These are phyloP conservation scores for Cynocephalus volans DNA, from an alignment of 2,113 vertebrate genomes.

Conservation along the genomic window DNA sequence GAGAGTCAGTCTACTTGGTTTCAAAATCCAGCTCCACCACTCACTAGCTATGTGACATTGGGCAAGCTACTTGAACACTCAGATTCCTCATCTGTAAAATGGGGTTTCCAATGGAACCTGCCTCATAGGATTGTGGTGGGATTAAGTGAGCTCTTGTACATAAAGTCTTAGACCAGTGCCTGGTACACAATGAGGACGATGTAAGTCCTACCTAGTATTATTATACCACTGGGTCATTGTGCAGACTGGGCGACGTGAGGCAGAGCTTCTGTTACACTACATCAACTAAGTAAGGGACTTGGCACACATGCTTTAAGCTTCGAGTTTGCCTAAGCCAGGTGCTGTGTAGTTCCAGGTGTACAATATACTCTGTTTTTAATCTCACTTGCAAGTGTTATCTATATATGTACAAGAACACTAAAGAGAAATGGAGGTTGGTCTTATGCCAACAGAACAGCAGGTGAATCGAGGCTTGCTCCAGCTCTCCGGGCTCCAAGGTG, in stretches of 20 bases:
- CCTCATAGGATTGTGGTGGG: background rate
- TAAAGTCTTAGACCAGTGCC: background rate
- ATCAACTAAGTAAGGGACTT: background rate
- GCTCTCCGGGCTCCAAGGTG: background rate
- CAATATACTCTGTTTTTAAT: background rate
- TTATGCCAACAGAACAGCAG: accelerated
- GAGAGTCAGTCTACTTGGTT: background rate
- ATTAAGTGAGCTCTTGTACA: background rate
- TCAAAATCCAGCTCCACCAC: background rate
- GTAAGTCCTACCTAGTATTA: background rate
- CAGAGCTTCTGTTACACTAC: background rate
- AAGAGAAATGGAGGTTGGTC: background rate
- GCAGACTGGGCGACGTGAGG: background rate
- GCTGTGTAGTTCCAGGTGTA: background rate
- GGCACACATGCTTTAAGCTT: background rate
- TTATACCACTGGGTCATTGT: background rate
- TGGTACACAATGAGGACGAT: background rate
- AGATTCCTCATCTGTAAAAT: background rate
- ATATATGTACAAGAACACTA: background rate
- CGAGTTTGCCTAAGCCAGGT: background rate
- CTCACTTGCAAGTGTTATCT: background rate
- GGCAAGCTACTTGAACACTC: background rate
- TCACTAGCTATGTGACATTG: background rate
- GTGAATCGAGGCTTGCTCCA: background rate
- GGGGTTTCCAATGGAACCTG: background rate